Evolutionary conservation across 1,140 invertebrate genomes (phyloP).

Genomic region (Drosophila santomea): DNA sequence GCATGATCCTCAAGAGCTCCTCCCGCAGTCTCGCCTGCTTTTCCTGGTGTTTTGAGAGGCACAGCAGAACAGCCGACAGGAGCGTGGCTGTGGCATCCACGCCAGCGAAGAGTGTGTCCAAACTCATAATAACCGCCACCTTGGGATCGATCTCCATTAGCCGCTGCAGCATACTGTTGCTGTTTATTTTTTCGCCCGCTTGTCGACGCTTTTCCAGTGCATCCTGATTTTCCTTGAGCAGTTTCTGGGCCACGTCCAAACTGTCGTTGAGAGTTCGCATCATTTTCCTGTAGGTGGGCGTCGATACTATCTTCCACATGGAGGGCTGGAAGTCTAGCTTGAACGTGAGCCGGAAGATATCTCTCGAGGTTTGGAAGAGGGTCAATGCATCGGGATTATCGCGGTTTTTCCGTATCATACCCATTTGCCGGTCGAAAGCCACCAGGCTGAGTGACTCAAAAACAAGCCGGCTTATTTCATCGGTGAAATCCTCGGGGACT

Average conservation of each 20-base stretch:
- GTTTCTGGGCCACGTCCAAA: slow-evolving; percentile 25
- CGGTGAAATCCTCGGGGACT: slow-evolving; percentile 86
- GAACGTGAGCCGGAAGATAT: slow-evolving; percentile 64
- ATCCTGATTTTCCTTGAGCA: slow-evolving; percentile 45
- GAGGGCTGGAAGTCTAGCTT: slow-evolving; percentile 87
- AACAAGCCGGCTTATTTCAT: slow-evolving; percentile 89
- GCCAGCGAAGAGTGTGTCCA: slow-evolving; percentile 90
- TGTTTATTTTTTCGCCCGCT: slow-evolving; percentile 29
- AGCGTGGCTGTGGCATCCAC: slow-evolving; percentile 86
- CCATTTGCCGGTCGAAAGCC: slow-evolving; percentile 88
- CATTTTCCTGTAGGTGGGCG: slow-evolving; percentile 86
- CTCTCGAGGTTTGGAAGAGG: slow-evolving; percentile 7
- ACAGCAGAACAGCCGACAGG: slow-evolving; percentile 46
- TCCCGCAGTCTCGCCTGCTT: slow-evolving; percentile 85
- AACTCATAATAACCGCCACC: slow-evolving; percentile 87
- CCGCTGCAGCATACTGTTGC: slow-evolving; percentile 86
- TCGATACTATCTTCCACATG: slow-evolving; percentile 87
- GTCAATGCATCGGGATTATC: slow-evolving; percentile 25
- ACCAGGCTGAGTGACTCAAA: slow-evolving; percentile 89
- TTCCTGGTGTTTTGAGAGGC: slow-evolving; percentile 85
- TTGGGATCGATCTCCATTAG: slow-evolving; percentile 87
- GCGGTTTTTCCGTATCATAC: slow-evolving; percentile 60
- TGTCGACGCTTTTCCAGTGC: slow-evolving; percentile 27
- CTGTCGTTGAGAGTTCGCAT: slow-evolving; percentile 84
- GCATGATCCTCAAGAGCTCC: slow-evolving; percentile 84